Evolutionary conservation across 2,888 invertebrate species (phyloP).

Genomic region (Apamea sordens): DNA sequence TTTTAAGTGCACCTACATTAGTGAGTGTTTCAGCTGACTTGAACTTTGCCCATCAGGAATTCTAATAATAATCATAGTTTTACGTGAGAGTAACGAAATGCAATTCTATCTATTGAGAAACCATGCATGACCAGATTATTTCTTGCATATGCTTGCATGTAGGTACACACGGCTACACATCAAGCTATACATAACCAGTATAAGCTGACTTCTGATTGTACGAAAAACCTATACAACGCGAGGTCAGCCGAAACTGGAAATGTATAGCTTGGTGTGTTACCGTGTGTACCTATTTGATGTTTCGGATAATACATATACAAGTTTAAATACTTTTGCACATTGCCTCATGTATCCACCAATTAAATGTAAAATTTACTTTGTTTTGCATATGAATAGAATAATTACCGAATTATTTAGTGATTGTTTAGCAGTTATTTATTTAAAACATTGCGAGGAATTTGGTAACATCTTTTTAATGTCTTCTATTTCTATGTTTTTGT

Average conservation of each 20-base stretch:
- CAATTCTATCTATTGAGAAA: conserved; percentile 47
- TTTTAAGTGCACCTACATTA: conserved; percentile 25
- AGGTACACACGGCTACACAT: too few relatives aligned
- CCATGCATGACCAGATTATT: conserved; percentile 13
- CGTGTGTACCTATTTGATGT: not conserved
- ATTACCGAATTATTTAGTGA: conserved; percentile 17
- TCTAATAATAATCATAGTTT: conserved; percentile 42
- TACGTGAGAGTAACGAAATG: conserved; percentile 49
- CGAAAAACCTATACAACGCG: too few relatives aligned
- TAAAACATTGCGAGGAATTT: conserved; percentile 15
- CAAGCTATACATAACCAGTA: too few relatives aligned
- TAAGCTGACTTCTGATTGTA: too few relatives aligned
- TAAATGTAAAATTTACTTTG: conserved; percentile 28
- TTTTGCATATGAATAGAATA: conserved; percentile 40
- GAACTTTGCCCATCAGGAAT: conserved; percentile 42
- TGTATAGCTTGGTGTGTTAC: too few relatives aligned
- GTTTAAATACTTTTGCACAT: conserved; percentile 14
- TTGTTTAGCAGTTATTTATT: conserved; percentile 27
- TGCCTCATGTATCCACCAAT: conserved; percentile 27
- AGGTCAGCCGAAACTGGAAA: too few relatives aligned
- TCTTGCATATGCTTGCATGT: conserved; percentile 12
- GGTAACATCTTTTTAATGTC: conserved; percentile 9
- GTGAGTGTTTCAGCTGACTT: conserved; percentile 31
- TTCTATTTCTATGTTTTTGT: not conserved
- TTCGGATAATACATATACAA: not conserved